Percentiles rank a stretch among this genome's conserved stretches.
These are phyloP conservation scores for Jacana jacana DNA, from an alignment of 2,113 vertebrate species.

Conservation along the genomic window DNA sequence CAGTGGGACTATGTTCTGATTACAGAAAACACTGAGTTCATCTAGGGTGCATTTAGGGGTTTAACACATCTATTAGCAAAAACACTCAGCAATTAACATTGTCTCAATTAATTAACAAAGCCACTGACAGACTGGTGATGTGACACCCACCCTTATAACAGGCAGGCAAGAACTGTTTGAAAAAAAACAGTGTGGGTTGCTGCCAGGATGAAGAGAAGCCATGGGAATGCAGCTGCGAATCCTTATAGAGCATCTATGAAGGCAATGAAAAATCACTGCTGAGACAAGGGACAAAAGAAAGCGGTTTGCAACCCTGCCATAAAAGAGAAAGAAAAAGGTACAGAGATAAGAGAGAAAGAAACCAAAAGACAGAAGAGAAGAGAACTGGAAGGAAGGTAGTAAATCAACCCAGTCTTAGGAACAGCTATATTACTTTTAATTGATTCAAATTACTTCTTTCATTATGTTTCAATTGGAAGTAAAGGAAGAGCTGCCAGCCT, in stretches of 20 bases:
- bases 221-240: slow-evolving; percentile 69
- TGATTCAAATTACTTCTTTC: not conserved
- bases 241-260: slow-evolving; percentile 16
- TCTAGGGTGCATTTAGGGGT: not conserved
- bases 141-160: not conserved
- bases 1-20: not conserved
- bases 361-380: not conserved
- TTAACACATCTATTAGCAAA: not conserved
- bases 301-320: not conserved
- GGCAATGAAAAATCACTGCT: slow-evolving; percentile 47
- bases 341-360: not conserved
- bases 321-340: slow-evolving; percentile 1
- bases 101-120: slow-evolving; percentile 29
- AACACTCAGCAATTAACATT: slow-evolving; percentile 20
- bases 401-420: not conserved
- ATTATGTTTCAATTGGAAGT: not conserved
- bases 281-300: not conserved
- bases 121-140: not conserved
- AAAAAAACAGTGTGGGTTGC: not conserved
- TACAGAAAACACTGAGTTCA: not conserved
- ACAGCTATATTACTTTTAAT: not conserved
- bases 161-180: not conserved
- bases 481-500: not conserved
- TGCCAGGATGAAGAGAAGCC: slow-evolving; percentile 41
- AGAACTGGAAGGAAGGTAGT: not conserved